These are phyloP conservation scores for Pelobates cultripes DNA, from an alignment of 2,797 vertebrate genomes.

Conservation along the genomic window DNA sequence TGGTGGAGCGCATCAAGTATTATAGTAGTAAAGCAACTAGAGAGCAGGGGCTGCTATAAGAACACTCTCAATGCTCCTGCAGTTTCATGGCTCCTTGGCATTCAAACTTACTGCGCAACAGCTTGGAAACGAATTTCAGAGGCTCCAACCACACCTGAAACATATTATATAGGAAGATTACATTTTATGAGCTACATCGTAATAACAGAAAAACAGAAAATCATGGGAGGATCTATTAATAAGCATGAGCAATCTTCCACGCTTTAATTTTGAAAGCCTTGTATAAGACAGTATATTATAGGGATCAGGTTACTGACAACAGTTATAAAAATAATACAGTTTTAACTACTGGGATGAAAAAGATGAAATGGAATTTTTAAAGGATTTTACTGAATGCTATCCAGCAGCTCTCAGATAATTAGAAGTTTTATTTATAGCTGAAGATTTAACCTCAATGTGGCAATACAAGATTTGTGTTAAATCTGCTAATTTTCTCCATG, in stretches of 20 bases:
- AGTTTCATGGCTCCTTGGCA: too few species aligned
- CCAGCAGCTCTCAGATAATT: not conserved
- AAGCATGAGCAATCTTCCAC: not conserved
- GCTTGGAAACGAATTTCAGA: slow-evolving; percentile 86
- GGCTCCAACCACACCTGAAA: slow-evolving; percentile 94
- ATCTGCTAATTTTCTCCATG: too few species aligned
- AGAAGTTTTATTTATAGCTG: not conserved
- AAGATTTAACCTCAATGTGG: not conserved
- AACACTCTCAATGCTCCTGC: too few species aligned
- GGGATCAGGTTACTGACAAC: not conserved
- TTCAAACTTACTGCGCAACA: slow-evolving; percentile 88
- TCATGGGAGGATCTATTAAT: slow-evolving; percentile 14
- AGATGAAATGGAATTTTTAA: too few species aligned
- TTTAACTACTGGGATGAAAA: too few species aligned
- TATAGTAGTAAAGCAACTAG: too few species aligned
- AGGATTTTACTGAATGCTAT: not conserved
- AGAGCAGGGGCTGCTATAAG: too few species aligned
- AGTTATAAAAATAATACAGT: too few species aligned
- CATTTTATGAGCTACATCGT: slow-evolving; percentile 24
- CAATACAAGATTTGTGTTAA: not conserved
- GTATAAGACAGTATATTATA: not conserved
- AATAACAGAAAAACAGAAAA: slow-evolving; percentile 18
- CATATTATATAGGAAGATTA: slow-evolving; percentile 56
- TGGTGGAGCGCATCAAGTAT: too few species aligned
- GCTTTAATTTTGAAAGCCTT: not conserved